phyloP scores from a whole-genome alignment of 2,888 invertebrate species.

The Pseudanteris insignis region DNA sequence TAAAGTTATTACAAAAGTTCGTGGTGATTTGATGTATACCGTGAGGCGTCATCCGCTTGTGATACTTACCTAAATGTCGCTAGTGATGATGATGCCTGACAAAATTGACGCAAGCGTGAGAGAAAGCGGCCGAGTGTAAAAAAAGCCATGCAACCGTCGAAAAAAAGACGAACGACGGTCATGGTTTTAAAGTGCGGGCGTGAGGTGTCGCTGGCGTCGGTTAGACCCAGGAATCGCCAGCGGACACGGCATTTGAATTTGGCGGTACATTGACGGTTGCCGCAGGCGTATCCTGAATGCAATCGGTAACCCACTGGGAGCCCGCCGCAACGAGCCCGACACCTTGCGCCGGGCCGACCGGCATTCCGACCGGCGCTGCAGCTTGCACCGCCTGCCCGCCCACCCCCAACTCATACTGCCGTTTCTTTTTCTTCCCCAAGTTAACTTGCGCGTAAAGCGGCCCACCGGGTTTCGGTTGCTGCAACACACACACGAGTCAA shows the following conservation, averaged over 20 bases:
- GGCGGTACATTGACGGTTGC: conserved; percentile 60
- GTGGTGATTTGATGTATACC: too few relatives aligned
- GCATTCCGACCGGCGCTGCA: conserved; percentile 47
- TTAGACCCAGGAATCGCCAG: conserved; percentile 55
- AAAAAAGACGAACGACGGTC: too few relatives aligned
- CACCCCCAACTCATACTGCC: conserved; percentile 66
- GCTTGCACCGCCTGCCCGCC: conserved; percentile 60
- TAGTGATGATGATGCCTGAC: conserved; percentile 2
- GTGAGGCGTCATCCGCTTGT: too few relatives aligned
- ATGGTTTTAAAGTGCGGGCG: too few relatives aligned
- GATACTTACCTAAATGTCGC: conserved; percentile 6
- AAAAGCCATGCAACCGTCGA: too few relatives aligned
- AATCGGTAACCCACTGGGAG: conserved; percentile 56
- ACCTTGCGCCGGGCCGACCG: conserved; percentile 45
- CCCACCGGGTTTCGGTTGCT: conserved; percentile 70
- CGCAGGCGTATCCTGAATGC: conserved; percentile 50
- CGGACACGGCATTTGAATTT: conserved; percentile 58
- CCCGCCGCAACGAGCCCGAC: conserved; percentile 49
- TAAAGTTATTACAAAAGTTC: too few relatives aligned
- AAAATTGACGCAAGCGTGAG: neutral
- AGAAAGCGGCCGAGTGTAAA: neutral
- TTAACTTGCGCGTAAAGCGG: conserved; percentile 74
- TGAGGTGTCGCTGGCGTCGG: conserved; percentile 15
- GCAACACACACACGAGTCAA: conserved; percentile 64
- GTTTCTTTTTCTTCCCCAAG: conserved; percentile 72